Evolutionary conservation across 1,140 invertebrate genomes (phyloP), one percentile per base, ranked within the genome.

Genomic region (Arion vulgaris): DNA sequence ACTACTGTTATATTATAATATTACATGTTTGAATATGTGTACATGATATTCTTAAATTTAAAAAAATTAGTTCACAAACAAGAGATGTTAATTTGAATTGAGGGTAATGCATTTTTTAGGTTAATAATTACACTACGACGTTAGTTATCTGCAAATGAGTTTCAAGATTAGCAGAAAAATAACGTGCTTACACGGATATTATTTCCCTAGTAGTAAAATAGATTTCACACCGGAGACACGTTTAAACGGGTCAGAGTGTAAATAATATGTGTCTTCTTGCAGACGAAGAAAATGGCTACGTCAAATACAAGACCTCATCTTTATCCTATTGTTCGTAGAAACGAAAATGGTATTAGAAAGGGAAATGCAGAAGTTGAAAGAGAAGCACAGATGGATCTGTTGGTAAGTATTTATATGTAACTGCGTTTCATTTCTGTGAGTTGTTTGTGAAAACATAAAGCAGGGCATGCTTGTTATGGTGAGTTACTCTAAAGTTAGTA

Each of bases 291-390:
- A 57, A 57, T 57, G 51, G 51, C 51, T 57, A 23, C 51, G 5
- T 57, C 51, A 57, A 57, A 57, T 57, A 26, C 51, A 23, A 57
- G 51, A 57, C 51, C 51, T 57, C 51, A 57, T 57, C 51, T 57
- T 23, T 57, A 57, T 57, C 51, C 51, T 57, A 57, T 57, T 23
- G 51, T 57, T 57, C 51, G 51, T 26, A 57, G 19, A 4, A 57
- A 57, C 2, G 51, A 57, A 57, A 57, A 57, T 26, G 51, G 51
- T 26, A 23, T 19, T 7, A 57, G 19, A 57, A 57, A 57, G 15
- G 51, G 51, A 57, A 57, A 57, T 11, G 19, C 51, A 57, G 51
- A 57, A 4, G 23, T 26, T 17, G 51, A 57, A 57, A 57, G 51
- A 26, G 51, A 57, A 19, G 51, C 51, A 26, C 51, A 57, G 51